Base-by-base conservation (phyloP, 2,113 vertebrate species). In the Ptychochromis oligacanthus region DNA sequence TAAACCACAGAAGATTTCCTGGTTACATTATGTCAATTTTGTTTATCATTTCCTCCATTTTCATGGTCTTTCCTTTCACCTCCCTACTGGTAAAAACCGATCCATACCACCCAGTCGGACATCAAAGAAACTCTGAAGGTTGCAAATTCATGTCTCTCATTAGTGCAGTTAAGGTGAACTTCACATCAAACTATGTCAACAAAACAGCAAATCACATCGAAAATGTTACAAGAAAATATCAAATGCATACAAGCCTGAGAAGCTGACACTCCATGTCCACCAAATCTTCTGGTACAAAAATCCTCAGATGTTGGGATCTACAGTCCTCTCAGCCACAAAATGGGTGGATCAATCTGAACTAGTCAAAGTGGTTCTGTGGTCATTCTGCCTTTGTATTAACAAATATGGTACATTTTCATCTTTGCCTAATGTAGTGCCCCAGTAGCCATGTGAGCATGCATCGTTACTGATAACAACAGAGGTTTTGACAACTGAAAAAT, bases 21-120 rank as follows among this genome's bases (percentile, higher is more conserved):
- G 59, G 31, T 24, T 43, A 84, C 64, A 38, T 84, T 77, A 79
- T 59, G 31, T 81, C 65, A 46, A 20, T 80, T 22, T 72, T 43
- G 20, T 15, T 52, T 20, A 5, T 79, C 72, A 67, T 79, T 80
- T 78, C 61, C 15, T 56, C 31, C n/a, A 80, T 74, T 76, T 46
- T 40, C 49, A 75, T 9, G 1, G 34, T 26, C 2, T 70, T 79
- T 58, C 55, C 10, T 52, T 80, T 79, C 40, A 34, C 1, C 40
- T 31, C 46, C 28, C 18, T 54, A 17, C 56, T 58, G 56, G 24
- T 58, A 26, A 58, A 2, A 26, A 15, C 56, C 28, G 56, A 28
- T 58, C 2, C 24, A 72, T 54, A 14, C 26, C 67, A 72, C 12
- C 24, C n/a, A 22, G 18, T 54, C 26, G 54, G 46, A 72, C 67